Conservation (phyloP, 2,113 vertebrate species). For the Phylloscopus whistleri region DNA sequence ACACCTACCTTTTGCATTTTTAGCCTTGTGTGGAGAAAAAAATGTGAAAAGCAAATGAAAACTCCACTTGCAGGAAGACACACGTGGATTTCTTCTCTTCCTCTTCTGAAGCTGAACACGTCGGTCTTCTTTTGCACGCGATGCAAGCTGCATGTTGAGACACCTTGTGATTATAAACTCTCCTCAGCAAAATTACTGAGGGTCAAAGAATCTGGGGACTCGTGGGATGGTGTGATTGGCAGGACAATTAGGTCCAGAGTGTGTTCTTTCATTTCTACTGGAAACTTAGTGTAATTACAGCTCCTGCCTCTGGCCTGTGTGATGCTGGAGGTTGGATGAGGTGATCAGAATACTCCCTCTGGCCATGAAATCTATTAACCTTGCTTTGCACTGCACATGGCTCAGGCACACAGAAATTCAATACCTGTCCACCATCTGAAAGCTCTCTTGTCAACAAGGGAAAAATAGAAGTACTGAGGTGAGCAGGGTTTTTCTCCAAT, state of each 20-base stretch:
- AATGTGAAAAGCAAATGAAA: not conserved
- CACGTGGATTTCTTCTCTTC: not conserved
- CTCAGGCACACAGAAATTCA: conserved; percentile 27
- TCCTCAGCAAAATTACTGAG: not conserved
- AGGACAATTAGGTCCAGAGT: not conserved
- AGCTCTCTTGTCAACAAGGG: conserved; percentile 11
- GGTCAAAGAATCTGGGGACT: not conserved
- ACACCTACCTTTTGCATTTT: not conserved
- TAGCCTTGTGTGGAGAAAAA: not conserved
- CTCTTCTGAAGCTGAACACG: not conserved
- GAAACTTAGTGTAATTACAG: conserved; percentile 48
- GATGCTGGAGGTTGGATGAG: not conserved
- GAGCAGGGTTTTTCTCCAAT: not conserved
- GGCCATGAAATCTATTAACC: conserved; percentile 57
- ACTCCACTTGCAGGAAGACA: not conserved
- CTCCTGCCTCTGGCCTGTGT: not conserved
- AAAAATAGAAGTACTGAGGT: not conserved
- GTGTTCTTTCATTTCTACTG: conserved; percentile 19
- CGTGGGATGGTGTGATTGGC: not conserved
- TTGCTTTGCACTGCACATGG: not conserved
- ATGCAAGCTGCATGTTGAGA: not conserved
- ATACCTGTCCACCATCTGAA: conserved; percentile 25
- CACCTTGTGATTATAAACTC: not conserved
- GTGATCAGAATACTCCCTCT: conserved; percentile 34
- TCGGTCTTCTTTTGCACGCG: not conserved